Conservation (phyloP, 2,888 invertebrate genomes). For the Stomorhina lunata region DNA sequence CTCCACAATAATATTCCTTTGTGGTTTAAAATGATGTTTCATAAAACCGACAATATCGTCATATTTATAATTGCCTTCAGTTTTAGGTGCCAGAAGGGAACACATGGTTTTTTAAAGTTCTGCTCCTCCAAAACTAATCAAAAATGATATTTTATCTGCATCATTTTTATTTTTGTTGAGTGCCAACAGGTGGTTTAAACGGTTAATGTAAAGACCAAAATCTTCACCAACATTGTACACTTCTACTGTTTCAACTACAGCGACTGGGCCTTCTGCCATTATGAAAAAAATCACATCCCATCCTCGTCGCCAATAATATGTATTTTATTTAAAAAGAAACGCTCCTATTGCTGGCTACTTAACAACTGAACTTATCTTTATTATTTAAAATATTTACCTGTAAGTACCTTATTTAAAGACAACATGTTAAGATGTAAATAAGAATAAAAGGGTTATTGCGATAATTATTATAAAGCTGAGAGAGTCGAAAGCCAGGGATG, state of each 20-base stretch:
- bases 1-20: background rate
- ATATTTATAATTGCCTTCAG: conserved; percentile 1
- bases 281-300: background rate
- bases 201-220: conserved; percentile 1
- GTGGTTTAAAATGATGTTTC: background rate
- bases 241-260: conserved; percentile 6
- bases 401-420: background rate
- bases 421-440: background rate
- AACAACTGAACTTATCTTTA: background rate
- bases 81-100: conserved; percentile 2
- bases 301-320: background rate
- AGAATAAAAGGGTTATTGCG: background rate
- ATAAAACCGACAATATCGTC: background rate
- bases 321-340: background rate
- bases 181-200: conserved; percentile 1
- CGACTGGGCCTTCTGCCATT: background rate
- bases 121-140: conserved; percentile 14
- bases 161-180: conserved; percentile 1
- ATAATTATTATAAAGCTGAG: background rate
- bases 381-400: background rate
- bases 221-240: conserved; percentile 15
- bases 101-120: conserved; percentile 2
- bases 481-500: too few relatives aligned
- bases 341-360: background rate
- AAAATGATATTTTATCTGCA: background rate